Base-by-base conservation (phyloP, 2,797 vertebrate species). In the Scarus forsteni region DNA sequence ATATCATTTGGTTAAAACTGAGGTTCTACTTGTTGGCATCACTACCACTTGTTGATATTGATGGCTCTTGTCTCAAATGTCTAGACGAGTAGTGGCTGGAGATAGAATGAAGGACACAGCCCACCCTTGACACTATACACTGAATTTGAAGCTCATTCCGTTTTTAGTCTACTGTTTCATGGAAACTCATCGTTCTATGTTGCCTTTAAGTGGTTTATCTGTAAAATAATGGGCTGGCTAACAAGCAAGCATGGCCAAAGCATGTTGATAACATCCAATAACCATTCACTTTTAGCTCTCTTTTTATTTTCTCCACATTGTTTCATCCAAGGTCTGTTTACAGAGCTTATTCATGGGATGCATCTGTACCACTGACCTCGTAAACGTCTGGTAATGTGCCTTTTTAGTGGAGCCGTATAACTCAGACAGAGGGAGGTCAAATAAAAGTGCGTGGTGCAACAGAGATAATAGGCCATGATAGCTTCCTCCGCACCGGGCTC, bases 391-490 rank as follows among this genome's bases (percentile, higher is more conserved):
- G 10, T 38, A n/a, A 38, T 2, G 1, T 38, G 15, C 8, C 35
- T n/a, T 8, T 38, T n/a, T 34, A 8, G 52, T 54, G 52, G 34
- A 35, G 34, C 34, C 2, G 7, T 6, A 15, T 36, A 38, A 16
- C 52, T 54, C 52, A n/a, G 52, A 54, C 34, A 54, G 52, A n/a
- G 34, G 34, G 13, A 54, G 34, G 34, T 54, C 38, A 54, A n/a
- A 54, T 54, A 15, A n/a, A 54, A 54, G 52, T 54, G 52, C 10
- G n/a, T 54, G 8, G 35, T n/a, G 52, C n/a, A 40, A 40, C 53
- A 39, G n/a, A 55, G n/a, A 39, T 55, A 55, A 55, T 55, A 39
- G 18, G 56, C 40, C 10, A 44, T 6, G 8, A 58, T 44, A 44
- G 42, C 40, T 39, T 55, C 36, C 53, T 40, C 53, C 53, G 44